These are phyloP conservation scores for Malurus alboscapulatus DNA, from an alignment of 2,113 vertebrate genomes.

Conservation along the genomic window DNA sequence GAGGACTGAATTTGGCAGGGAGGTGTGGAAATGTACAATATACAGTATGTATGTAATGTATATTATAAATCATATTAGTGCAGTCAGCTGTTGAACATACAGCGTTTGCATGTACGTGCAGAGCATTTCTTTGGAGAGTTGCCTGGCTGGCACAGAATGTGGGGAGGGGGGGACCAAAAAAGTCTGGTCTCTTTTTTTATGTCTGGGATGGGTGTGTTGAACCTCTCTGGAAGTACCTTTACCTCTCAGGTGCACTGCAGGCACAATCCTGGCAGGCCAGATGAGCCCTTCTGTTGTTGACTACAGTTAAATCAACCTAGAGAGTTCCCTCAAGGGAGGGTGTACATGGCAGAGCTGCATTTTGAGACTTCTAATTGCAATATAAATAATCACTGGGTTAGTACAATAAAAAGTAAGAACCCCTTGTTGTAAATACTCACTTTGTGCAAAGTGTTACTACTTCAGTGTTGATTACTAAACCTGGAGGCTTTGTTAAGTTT, in stretches of 20 bases:
- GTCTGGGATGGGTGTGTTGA: neutral
- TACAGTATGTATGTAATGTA: conserved; percentile 47
- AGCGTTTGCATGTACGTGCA: conserved; percentile 30
- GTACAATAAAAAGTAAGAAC: neutral
- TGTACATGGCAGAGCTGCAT: neutral
- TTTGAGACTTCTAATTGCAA: neutral
- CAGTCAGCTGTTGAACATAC: conserved; percentile 55
- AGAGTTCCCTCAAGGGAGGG: neutral
- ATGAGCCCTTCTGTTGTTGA: neutral
- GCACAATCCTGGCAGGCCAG: neutral
- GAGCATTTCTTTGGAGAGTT: conserved; percentile 46
- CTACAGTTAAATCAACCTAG: neutral
- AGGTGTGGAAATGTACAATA: conserved; percentile 58
- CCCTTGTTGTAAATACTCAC: neutral
- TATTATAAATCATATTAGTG: conserved; percentile 62
- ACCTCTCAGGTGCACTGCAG: neutral
- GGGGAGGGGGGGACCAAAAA: neutral
- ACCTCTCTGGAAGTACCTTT: neutral
- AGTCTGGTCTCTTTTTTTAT: neutral
- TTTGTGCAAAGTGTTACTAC: neutral
- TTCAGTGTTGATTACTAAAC: neutral
- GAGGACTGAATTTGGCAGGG: conserved; percentile 47
- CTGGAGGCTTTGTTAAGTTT: neutral
- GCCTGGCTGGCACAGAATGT: conserved; percentile 19
- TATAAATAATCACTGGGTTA: neutral